Evolutionary conservation across 1,140 invertebrate species (phyloP).

Genomic region (Melitaea cinxia): DNA sequence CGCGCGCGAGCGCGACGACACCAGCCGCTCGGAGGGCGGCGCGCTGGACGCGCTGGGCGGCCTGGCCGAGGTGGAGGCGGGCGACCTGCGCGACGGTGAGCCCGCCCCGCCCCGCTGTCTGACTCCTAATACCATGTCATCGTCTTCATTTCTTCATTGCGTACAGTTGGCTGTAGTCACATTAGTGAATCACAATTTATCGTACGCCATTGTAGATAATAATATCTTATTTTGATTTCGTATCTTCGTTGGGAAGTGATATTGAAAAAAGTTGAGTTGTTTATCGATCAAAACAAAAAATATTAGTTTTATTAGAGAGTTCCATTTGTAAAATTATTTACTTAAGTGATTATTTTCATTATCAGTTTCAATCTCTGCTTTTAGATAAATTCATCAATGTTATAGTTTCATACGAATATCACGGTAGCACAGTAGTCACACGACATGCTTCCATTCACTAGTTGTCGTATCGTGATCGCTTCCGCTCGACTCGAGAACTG

Average conservation of each 20-base stretch:
- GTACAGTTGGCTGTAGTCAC: no score
- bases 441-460: not conserved
- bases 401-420: not conserved
- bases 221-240: no score
- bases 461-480: not conserved
- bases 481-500: not conserved
- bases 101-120: slow-evolving; percentile 15
- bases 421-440: not conserved
- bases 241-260: no score
- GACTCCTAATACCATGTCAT: not conserved
- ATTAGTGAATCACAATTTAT: no score
- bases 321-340: no score
- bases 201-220: no score
- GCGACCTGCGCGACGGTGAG: slow-evolving; percentile 95
- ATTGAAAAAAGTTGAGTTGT: no score
- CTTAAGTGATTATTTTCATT: no score
- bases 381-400: not conserved
- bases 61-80: slow-evolving; percentile 95
- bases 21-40: slow-evolving; percentile 96
- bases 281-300: no score
- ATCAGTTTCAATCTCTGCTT: no score
- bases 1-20: slow-evolving; percentile 75
- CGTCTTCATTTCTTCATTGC: no score
- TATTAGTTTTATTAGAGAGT: no score
- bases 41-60: slow-evolving; percentile 92